Evolutionary conservation across 2,888 invertebrate genomes (phyloP).

Genomic region (Operophtera brumata): DNA sequence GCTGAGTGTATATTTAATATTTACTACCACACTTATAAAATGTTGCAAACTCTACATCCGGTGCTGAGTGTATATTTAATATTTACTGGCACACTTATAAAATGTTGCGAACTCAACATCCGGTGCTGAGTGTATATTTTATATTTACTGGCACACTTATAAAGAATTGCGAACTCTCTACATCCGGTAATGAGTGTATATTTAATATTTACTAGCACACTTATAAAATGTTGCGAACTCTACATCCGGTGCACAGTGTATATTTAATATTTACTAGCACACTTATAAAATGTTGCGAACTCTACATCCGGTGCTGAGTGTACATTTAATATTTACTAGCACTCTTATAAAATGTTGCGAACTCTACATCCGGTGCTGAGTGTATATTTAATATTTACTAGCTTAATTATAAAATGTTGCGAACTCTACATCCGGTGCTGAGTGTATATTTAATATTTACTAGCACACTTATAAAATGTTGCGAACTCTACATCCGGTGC

Average conservation of each 20-base stretch:
- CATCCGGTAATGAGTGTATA: background rate
- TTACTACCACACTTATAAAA: constrained; percentile 7
- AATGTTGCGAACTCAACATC: constrained; percentile 7
- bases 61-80: too few species aligned
- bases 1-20: background rate
- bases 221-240: constrained; percentile 7
- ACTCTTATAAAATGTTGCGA: constrained; percentile 7
- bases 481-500: background rate
- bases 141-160: constrained; percentile 8
- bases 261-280: constrained; percentile 8
- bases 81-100: constrained; percentile 8
- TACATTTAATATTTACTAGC: constrained; percentile 3
- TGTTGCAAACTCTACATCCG: constrained; percentile 5
- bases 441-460: constrained; percentile 2
- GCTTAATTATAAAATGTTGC: constrained; percentile 7
- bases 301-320: background rate
- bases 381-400: constrained; percentile 1
- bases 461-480: constrained; percentile 7
- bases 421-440: background rate
- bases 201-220: constrained; percentile 5
- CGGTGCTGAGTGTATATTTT: too few species aligned
- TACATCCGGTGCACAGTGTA: background rate
- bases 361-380: background rate
- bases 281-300: constrained; percentile 5
- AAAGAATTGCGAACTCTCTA: constrained; percentile 5